These are phyloP conservation scores for Formicarius rufipectus DNA, from an alignment of 2,113 vertebrate species.

Conservation along the genomic window DNA sequence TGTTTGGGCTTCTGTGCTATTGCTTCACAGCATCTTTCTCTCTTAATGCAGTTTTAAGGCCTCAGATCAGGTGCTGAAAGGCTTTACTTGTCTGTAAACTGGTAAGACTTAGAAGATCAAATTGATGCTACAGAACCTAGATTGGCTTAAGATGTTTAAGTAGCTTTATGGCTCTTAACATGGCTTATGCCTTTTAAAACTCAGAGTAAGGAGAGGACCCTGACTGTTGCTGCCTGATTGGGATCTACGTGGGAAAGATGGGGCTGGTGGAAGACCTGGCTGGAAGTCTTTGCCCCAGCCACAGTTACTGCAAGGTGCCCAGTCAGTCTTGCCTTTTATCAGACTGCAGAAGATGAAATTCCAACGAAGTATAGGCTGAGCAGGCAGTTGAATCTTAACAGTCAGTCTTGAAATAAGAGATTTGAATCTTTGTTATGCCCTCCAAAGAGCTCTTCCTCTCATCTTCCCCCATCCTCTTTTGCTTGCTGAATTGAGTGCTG, in stretches of 20 bases:
- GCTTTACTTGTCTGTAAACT: not conserved
- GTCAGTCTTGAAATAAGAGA: not conserved
- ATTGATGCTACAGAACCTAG: not conserved
- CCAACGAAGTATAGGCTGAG: not conserved
- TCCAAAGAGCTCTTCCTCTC: not conserved
- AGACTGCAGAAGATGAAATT: not conserved
- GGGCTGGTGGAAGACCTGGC: not conserved
- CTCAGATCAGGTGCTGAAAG: not conserved
- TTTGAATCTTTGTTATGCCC: not conserved
- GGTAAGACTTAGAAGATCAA: slow-evolving; percentile 24
- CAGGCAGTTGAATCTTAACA: not conserved
- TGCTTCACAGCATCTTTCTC: not conserved
- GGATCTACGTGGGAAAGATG: not conserved
- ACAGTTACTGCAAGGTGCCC: not conserved
- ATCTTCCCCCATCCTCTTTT: not conserved
- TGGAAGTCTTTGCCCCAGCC: not conserved
- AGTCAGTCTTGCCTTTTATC: not conserved
- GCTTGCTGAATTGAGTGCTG: not conserved
- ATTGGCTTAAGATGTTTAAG: slow-evolving; percentile 46
- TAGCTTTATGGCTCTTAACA: slow-evolving; percentile 30
- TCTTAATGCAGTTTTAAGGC: not conserved
- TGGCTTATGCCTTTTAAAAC: slow-evolving; percentile 4
- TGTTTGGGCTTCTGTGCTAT: not conserved
- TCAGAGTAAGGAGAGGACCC: not conserved
- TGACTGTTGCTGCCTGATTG: not conserved